These are phyloP conservation scores for Eumerus sabulonum DNA, from an alignment of 2,888 invertebrate species.

Conservation along the genomic window DNA sequence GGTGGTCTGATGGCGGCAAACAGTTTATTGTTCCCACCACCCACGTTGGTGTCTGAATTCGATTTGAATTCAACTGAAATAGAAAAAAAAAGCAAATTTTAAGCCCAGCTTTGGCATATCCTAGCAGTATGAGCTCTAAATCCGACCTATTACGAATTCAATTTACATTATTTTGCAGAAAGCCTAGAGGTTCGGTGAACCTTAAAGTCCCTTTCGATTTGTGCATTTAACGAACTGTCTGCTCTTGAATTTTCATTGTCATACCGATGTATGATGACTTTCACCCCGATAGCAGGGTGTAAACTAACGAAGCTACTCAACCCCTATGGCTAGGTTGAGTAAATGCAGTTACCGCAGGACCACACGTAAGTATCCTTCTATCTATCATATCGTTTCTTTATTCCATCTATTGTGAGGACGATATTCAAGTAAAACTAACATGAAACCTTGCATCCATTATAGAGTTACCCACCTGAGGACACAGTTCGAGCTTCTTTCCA, in stretches of 20 bases:
- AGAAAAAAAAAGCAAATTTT: no score
- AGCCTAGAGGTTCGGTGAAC: no score
- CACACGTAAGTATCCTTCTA: constrained; percentile 11
- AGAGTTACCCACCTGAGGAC: constrained; percentile 42
- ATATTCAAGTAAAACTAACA: constrained; percentile 48
- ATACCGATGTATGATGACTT: not conserved
- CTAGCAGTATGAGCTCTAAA: no score
- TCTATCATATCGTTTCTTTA: no score
- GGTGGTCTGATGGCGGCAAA: constrained; percentile 29
- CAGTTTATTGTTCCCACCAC: no score
- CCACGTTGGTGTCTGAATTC: no score
- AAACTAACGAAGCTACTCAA: no score
- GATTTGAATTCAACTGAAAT: no score
- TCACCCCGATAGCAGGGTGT: not conserved
- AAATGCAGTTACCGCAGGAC: constrained; percentile 15
- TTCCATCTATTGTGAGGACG: constrained; percentile 19
- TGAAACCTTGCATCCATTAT: constrained; percentile 50
- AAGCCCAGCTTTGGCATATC: no score
- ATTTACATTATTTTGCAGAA: no score
- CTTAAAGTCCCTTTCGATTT: no score
- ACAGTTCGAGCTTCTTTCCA: not conserved
- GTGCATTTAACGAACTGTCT: not conserved
- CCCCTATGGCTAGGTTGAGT: not conserved
- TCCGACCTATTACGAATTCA: no score
- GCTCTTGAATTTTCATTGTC: not conserved